Evolutionary conservation across 2,113 vertebrate species (phyloP), one percentile per base, ranked within the genome.

Genomic region (Coregonus clupeaformis): DNA sequence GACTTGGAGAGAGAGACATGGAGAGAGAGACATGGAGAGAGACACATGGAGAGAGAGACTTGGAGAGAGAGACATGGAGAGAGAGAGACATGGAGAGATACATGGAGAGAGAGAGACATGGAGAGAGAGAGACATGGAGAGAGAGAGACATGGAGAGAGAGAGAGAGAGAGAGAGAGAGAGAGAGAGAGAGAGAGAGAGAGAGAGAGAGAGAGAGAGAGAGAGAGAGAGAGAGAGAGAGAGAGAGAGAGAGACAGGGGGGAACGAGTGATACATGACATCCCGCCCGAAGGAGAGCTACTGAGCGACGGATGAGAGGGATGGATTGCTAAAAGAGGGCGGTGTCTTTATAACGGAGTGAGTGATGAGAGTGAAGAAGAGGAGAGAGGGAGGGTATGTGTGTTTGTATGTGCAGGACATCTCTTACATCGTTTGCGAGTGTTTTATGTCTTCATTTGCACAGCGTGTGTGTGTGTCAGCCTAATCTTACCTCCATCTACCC

Each of bases 251-350:
- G 32, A 36, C 1, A 16, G 47, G 3, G 42, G 14, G 14, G 47
- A 49, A 49, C 0, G 14, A 85, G 70, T 84, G 85, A 89, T 83
- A 86, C 82, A 79, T 80, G 82, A 72, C 1, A 27, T 66, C 76
- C 72, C 75, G 77, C 30, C 13, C 78, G 63, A 70, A 80, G 24
- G 74, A 84, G 76, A 69, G 75, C 72, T 76, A 81, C 73, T 78
- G 78, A 85, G 75, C 22, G 77, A 57, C n/a, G 74, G 76, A 86
- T 79, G 68, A 84, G 84, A 71, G 74, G 80, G 47, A 84, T 68
- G 62, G 73, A 82, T 85, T 87, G 87, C 90, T 89, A 87, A 92
- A 88, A 85, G 78, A 89, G 81, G 74, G 52, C 45, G 82, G 78
- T 86, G 87, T 89, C 81, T 86, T 72, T 66, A 80, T 87, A n/a